Base-by-base conservation (phyloP, 2,113 vertebrate species). In the Indri indri region DNA sequence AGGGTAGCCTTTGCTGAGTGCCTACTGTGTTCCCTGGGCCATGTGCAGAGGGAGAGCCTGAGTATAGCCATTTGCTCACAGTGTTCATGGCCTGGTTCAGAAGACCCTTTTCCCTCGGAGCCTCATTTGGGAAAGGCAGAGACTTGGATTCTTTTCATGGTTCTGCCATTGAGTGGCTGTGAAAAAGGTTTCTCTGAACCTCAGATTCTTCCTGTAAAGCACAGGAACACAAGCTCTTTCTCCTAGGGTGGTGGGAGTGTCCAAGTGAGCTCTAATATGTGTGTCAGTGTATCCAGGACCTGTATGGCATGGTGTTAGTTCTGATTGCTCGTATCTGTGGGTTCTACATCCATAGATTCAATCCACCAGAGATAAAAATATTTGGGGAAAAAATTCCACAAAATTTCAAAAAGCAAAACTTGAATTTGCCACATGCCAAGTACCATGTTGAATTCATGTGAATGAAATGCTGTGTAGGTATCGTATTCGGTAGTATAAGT, bases 251-350 rank as follows among this genome's bases (percentile, higher is more conserved):
- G 11, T 65, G 40, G 22, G 37, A 83, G 22, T 40, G 12, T 88
- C 22, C 16, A 23, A 11, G 14, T 16, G 23, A 54, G 25, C 37
- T 70, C 42, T 68, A 40, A 23, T 3, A 6, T 42, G 57, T 71
- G 11, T 89, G 23, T 45, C 37, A 37, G 50, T 2, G 0, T 4
- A 6, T 47, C 30, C 27, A 4, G 74, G 20, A 45, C 34, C 27
- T 0, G 0, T 6, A 27, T 11, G 3, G 5, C 8, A 0, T 0
- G 23, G 22, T 5, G 3, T 34, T 3, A 54, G 63, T 57, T 50
- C 37, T 5, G 2, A 68, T 20, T 5, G 0, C 45, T 54, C 1
- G 13, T 23, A 32, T 18, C 42, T 76, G 30, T 76, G 27, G 8
- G 73, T 47, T 47, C 27, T 76, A 14, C 42, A 32, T 32, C 27